Evolutionary conservation across 2,113 vertebrate genomes (phyloP).

Genomic region (Mirounga angustirostris): DNA sequence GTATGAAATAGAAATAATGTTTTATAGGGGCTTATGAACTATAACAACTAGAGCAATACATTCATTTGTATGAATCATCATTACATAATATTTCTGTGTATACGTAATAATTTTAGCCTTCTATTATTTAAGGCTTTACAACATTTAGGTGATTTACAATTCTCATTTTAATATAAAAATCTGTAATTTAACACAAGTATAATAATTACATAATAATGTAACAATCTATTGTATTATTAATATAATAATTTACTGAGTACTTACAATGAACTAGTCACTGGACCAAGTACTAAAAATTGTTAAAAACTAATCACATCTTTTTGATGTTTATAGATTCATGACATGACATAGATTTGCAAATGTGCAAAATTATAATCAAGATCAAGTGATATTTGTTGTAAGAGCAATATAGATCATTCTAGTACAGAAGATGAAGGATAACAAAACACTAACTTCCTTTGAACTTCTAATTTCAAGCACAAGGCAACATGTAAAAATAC

Average conservation of each 20-base stretch:
- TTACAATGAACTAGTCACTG: not conserved
- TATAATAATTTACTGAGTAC: constrained; percentile 20
- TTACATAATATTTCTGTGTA: not conserved
- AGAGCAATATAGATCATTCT: not conserved
- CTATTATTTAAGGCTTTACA: not conserved
- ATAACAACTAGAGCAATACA: not conserved
- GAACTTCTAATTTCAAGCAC: constrained; percentile 30
- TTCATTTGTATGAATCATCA: not conserved
- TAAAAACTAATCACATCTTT: not conserved
- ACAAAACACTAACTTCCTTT: constrained; percentile 45
- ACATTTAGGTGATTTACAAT: not conserved
- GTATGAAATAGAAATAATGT: not conserved
- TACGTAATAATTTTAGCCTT: not conserved
- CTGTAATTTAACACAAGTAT: not conserved
- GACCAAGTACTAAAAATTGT: not conserved
- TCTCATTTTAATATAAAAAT: constrained; percentile 16
- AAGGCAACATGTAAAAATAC: constrained; percentile 47
- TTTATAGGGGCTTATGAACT: not conserved
- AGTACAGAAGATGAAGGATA: not conserved
- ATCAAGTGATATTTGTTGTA: not conserved
- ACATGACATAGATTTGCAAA: constrained; percentile 10
- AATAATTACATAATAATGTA: not conserved
- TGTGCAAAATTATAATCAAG: not conserved
- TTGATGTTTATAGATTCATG: not conserved
- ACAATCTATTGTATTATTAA: not conserved